Evolutionary conservation across 1,140 invertebrate genomes (phyloP).

Genomic region (Calliphora vicina): DNA sequence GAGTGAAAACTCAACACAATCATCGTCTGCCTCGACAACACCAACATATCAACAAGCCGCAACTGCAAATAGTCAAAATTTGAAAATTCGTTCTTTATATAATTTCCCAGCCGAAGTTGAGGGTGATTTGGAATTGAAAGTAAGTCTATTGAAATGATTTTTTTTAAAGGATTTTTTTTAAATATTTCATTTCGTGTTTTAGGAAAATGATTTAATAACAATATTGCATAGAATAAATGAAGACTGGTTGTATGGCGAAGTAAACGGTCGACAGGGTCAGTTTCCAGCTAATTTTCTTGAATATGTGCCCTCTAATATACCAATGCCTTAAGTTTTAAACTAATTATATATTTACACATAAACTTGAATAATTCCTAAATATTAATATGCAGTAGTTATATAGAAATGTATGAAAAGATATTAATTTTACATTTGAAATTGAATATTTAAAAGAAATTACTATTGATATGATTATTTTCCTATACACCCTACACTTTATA

Average conservation of each 20-base stretch:
- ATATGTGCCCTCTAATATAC: constrained; percentile 64
- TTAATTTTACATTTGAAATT: not conserved
- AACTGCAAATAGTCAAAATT: constrained; percentile 35
- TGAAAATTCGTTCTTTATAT: constrained; percentile 68
- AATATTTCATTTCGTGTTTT: not conserved
- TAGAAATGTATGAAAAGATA: not conserved
- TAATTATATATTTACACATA: not conserved
- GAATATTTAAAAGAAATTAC: not conserved
- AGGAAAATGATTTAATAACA: constrained; percentile 70
- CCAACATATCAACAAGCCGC: constrained; percentile 43
- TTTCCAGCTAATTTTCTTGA: constrained; percentile 85
- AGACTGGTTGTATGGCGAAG: constrained; percentile 84
- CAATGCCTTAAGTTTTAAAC: constrained; percentile 47
- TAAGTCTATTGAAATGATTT: constrained; percentile 48
- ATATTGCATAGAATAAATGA: constrained; percentile 76
- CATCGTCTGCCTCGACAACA: constrained; percentile 40
- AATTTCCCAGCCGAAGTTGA: constrained; percentile 70
- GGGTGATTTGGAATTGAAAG: constrained; percentile 70
- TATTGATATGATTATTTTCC: not conserved
- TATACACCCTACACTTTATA: not conserved
- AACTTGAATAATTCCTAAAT: constrained; percentile 14
- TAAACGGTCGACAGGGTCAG: constrained; percentile 73
- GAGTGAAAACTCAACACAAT: not conserved
- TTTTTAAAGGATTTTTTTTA: not conserved
- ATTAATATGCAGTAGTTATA: not conserved